Percentiles rank a stretch among this genome's conserved stretches.
phyloP scores from a whole-genome alignment of 2,888 invertebrate genomes.

The Pristionchus entomophagus region DNA sequence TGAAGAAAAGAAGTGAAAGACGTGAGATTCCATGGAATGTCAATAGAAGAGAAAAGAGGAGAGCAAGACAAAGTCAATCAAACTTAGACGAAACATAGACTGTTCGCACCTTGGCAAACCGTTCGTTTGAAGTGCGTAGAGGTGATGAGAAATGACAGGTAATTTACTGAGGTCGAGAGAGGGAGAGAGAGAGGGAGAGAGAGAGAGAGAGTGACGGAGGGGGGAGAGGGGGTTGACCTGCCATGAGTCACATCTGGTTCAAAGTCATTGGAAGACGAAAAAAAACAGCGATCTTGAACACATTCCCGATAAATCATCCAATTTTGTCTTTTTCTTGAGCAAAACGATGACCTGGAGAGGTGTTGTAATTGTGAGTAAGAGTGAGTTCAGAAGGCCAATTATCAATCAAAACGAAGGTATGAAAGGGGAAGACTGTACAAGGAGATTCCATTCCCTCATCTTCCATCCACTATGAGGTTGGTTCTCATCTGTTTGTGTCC shows the following conservation, averaged over 20 bases:
- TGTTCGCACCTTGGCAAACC: neutral
- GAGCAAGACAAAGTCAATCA: neutral
- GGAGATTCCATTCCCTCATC: too few species aligned
- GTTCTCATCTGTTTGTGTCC: too few species aligned
- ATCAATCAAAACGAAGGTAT: neutral
- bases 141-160: neutral
- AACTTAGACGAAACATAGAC: neutral
- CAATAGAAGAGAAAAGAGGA: neutral
- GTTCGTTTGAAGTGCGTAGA: neutral
- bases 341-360: conserved; percentile 3
- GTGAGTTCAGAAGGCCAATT: neutral
- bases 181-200: too few species aligned
- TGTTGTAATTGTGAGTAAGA: neutral
- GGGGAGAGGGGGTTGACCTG: neutral
- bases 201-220: too few species aligned
- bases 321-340: neutral
- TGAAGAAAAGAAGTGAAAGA: neutral
- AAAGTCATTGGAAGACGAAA: neutral
- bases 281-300: neutral
- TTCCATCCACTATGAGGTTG: conserved; percentile 1
- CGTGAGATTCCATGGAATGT: neutral
- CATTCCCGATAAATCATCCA: neutral
- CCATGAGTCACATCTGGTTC: neutral
- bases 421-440: too few species aligned
- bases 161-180: neutral